phyloP scores from a whole-genome alignment of 2,113 vertebrate species.

The Naja naja region DNA sequence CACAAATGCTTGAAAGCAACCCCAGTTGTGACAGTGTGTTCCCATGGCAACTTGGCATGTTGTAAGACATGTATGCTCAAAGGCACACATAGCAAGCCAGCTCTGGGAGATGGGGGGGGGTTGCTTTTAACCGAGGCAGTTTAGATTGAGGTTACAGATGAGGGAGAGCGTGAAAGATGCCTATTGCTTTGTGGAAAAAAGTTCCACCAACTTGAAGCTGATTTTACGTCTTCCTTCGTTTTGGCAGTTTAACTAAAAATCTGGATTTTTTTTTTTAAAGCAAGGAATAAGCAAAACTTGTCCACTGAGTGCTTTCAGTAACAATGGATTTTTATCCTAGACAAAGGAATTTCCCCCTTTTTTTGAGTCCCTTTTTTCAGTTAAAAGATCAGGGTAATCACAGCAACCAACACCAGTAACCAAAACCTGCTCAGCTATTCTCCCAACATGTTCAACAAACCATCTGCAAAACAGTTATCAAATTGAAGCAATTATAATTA shows the following conservation, averaged over 20 bases:
- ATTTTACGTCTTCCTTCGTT: not conserved
- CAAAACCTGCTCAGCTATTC: not conserved
- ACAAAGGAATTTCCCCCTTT: not conserved
- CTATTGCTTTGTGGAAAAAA: not conserved
- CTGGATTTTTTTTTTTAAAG: not conserved
- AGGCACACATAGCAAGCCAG: not conserved
- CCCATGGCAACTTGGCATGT: conserved; percentile 27
- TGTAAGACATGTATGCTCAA: not conserved
- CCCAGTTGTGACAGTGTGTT: not conserved
- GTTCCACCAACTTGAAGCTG: not conserved
- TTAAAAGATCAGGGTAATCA: not conserved
- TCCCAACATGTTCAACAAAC: not conserved
- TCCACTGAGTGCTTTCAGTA: not conserved
- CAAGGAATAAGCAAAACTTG: not conserved
- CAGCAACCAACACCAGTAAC: not conserved
- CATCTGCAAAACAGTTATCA: not conserved
- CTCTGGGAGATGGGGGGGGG: not conserved
- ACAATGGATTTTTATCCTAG: not conserved
- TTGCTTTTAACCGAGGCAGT: not conserved
- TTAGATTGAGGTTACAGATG: not conserved
- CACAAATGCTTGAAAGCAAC: conserved; percentile 23
- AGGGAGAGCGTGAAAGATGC: not conserved
- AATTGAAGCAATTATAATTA: not conserved
- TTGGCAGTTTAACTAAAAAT: not conserved
- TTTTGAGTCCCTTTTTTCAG: not conserved